Evolutionary conservation across 2,888 invertebrate species (phyloP).

Genomic region (Rhyacophila evoluta): DNA sequence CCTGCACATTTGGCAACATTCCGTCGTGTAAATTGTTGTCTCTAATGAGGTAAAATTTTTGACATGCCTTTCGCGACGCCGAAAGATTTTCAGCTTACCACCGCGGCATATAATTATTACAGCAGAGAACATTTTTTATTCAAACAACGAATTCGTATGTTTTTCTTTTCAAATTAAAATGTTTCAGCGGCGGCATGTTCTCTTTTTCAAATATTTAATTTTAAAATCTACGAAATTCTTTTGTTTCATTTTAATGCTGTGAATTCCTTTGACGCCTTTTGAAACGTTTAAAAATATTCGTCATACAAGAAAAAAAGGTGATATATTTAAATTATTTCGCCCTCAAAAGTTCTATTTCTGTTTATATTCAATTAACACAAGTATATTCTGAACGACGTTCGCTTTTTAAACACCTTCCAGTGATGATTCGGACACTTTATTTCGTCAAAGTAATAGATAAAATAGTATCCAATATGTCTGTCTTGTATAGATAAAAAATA

Average conservation of each 20-base stretch:
- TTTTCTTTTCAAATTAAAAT: conserved; percentile 7
- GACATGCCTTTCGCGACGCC: conserved; percentile 37
- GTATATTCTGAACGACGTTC: no score
- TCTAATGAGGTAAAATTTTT: conserved; percentile 50
- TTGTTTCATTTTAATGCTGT: background rate
- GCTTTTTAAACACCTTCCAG: no score
- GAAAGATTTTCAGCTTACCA: background rate
- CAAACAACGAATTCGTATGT: background rate
- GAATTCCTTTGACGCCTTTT: background rate
- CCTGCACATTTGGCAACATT: conserved; percentile 45
- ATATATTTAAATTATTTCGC: no score
- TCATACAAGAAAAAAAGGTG: no score
- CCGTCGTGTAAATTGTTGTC: conserved; percentile 43
- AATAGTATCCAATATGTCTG: no score
- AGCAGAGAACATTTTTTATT: background rate
- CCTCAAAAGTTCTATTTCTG: no score
- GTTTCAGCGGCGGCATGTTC: background rate
- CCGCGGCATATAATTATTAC: background rate
- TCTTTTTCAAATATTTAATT: background rate
- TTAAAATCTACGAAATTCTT: background rate
- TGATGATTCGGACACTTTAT: no score
- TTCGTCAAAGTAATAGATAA: no score
- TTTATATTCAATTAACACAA: no score
- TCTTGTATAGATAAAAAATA: no score
- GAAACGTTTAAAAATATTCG: background rate